Evolutionary conservation across 2,888 invertebrate species (phyloP).

Genomic region (Suillia variegata): DNA sequence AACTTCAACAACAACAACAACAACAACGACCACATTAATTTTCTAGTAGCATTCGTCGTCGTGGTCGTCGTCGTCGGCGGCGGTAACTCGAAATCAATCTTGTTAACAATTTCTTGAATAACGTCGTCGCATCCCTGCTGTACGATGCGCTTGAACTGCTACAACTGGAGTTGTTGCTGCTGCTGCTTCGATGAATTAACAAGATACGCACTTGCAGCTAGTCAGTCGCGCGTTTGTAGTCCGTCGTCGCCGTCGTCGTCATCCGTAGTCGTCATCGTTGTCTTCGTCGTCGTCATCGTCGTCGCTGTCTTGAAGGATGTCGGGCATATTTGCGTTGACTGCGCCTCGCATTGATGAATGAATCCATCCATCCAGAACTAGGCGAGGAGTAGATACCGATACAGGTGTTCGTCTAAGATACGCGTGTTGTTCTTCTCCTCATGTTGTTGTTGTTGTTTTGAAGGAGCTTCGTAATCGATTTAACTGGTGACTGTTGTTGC

Average conservation of each 20-base stretch:
- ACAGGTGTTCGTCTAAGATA: conserved; percentile 23
- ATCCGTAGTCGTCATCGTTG: too few relatives aligned
- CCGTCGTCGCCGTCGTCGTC: too few relatives aligned
- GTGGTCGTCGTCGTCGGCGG: too few relatives aligned
- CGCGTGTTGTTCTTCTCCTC: not conserved
- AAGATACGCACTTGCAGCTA: conserved; percentile 16
- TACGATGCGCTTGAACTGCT: not conserved
- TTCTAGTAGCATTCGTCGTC: conserved; percentile 29
- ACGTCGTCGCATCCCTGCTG: not conserved
- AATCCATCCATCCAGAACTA: conserved; percentile 9
- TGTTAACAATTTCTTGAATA: conserved; percentile 38
- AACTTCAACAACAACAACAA: too few relatives aligned
- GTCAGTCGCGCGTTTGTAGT: not conserved
- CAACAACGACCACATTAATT: conserved; percentile 20
- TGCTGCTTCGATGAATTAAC: conserved; percentile 8
- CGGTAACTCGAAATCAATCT: conserved; percentile 38
- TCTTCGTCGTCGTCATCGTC: not conserved
- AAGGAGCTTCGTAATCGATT: not conserved
- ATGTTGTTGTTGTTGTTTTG: not conserved
- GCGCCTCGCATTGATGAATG: conserved; percentile 23
- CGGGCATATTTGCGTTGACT: not conserved
- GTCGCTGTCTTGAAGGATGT: not conserved
- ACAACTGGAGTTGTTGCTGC: not conserved
- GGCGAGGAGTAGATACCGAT: too few relatives aligned
- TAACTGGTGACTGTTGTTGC: not conserved